A percentile compares a stretch with the other conserved stretches of the same genome.
phyloP scores from a whole-genome alignment of 2,888 invertebrate genomes.

The Helleia helle region DNA sequence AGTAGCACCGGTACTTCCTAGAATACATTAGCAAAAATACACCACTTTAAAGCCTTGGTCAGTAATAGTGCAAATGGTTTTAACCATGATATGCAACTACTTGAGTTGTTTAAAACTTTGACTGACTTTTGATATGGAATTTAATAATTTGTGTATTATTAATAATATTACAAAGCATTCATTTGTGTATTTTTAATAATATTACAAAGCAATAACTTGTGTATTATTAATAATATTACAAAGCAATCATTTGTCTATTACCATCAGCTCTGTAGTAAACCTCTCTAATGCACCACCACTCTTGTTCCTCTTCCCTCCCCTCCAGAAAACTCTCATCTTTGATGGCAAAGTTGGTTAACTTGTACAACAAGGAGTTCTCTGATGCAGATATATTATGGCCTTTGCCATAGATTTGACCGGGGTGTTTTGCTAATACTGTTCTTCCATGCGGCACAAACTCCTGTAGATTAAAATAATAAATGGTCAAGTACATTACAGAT shows the following conservation, averaged over 20 bases:
- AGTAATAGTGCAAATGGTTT: no score
- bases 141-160: no score
- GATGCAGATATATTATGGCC: slow-evolving; percentile 62
- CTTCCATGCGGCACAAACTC: slow-evolving; percentile 93
- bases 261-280: slow-evolving; percentile 48
- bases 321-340: slow-evolving; percentile 77
- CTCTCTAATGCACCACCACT: slow-evolving; percentile 66
- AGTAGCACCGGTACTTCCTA: no score
- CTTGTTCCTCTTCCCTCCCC: slow-evolving; percentile 72
- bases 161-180: no score
- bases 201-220: not conserved
- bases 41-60: no score
- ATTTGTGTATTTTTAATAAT: no score
- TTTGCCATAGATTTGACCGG: slow-evolving; percentile 77
- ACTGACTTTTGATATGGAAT: no score
- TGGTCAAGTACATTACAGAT: no score
- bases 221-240: no score
- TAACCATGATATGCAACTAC: no score
- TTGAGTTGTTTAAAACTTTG: no score
- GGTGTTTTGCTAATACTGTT: slow-evolving; percentile 84
- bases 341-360: slow-evolving; percentile 84
- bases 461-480: slow-evolving; percentile 62
- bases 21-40: no score
- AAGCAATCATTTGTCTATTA: slow-evolving; percentile 22
- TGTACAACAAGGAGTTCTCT: slow-evolving; percentile 80